These are phyloP conservation scores for Hemaris fuciformis DNA, from an alignment of 2,888 invertebrate species.

Conservation along the genomic window DNA sequence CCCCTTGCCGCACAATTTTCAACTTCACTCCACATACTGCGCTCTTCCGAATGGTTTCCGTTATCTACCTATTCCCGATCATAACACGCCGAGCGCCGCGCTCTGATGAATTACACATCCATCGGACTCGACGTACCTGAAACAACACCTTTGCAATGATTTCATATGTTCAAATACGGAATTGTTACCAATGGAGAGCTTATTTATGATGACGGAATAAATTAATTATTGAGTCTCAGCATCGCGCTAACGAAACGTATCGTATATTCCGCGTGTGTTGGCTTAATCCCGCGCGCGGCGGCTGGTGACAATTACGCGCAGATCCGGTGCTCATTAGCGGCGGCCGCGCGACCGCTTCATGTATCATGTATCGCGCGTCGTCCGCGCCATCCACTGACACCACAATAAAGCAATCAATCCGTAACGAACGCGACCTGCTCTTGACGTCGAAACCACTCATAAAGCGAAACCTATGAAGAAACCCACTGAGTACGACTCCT, in stretches of 20 bases:
- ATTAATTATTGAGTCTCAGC: neutral
- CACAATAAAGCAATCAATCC: slow-evolving; percentile 80
- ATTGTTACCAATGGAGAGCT: too few relatives aligned
- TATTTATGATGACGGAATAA: neutral
- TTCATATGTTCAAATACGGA: slow-evolving; percentile 30
- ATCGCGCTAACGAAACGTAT: neutral
- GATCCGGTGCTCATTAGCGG: slow-evolving; percentile 69
- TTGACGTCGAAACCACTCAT: neutral
- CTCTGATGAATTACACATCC: neutral
- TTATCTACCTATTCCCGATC: slow-evolving; percentile 29
- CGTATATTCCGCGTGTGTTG: slow-evolving; percentile 6
- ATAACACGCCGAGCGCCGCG: neutral
- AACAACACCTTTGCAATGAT: slow-evolving; percentile 22
- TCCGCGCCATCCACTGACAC: slow-evolving; percentile 47
- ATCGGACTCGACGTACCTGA: neutral
- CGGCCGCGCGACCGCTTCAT: slow-evolving; percentile 64
- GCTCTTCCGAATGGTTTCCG: slow-evolving; percentile 39
- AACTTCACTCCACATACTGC: slow-evolving; percentile 44
- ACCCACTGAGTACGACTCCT: neutral
- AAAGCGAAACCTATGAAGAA: neutral
- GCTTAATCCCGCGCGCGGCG: neutral
- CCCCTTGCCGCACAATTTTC: slow-evolving; percentile 53
- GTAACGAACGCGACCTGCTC: slow-evolving; percentile 47
- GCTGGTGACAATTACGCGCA: slow-evolving; percentile 31
- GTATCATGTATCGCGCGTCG: slow-evolving; percentile 77